Evolutionary conservation across 1,140 invertebrate species (phyloP).

Genomic region (Microplitis demolitor): DNA sequence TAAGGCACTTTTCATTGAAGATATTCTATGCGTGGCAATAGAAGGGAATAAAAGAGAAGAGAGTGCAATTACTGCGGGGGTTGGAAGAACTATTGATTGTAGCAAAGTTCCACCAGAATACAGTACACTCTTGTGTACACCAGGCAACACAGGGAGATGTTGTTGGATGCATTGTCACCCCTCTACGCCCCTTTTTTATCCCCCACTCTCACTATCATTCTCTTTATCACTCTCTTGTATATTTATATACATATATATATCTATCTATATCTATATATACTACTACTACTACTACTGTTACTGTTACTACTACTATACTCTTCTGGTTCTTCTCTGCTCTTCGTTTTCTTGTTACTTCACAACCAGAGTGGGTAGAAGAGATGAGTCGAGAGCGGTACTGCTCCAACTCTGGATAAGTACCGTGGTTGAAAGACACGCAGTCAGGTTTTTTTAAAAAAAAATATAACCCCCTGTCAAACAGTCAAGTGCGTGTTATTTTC

Average conservation of each 20-base stretch:
- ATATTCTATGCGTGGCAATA: not conserved
- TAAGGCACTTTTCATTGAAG: not conserved
- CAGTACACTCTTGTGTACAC: too few relatives aligned
- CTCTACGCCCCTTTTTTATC: conserved; percentile 4
- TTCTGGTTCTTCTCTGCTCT: too few relatives aligned
- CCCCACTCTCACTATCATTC: not conserved
- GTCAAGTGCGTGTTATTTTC: too few relatives aligned
- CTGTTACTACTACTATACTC: too few relatives aligned
- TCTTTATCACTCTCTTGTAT: not conserved
- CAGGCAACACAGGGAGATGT: not conserved
- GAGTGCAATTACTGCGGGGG: conserved; percentile 15
- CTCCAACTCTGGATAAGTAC: too few relatives aligned
- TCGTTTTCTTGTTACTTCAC: too few relatives aligned
- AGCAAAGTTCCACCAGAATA: not conserved
- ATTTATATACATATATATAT: not conserved
- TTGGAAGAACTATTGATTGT: conserved; percentile 26
- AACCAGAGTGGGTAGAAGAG: not conserved
- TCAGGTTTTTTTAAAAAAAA: too few relatives aligned
- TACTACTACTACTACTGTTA: too few relatives aligned
- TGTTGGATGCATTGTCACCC: conserved; percentile 26
- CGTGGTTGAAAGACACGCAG: too few relatives aligned
- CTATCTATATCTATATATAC: too few relatives aligned
- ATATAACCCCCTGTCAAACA: too few relatives aligned
- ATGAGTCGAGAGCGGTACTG: not conserved
- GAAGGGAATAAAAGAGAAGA: not conserved